Evolutionary conservation across 2,888 invertebrate genomes (phyloP), one percentile per base, ranked within the genome.

Genomic region (Danaus chrysippus): DNA sequence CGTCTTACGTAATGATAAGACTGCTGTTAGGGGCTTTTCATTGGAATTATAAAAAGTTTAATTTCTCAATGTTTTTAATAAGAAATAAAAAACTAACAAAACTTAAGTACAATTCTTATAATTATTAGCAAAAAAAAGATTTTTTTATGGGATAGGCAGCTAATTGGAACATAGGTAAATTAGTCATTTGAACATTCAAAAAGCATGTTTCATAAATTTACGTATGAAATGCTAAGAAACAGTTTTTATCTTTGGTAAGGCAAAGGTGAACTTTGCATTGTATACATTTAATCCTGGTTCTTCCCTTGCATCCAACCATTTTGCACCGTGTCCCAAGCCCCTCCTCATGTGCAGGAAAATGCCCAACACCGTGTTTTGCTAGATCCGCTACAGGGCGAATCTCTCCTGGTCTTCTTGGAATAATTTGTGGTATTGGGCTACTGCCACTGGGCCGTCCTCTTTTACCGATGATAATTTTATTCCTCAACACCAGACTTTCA

Each of bases 241-340:
- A 71, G 56, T 71, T 71, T 58, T 72, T 73, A 42, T 72, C 72
- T 56, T 73, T 72, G 13, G 71, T 70, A 12, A 73, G 68, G 58
- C 71, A 70, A 10, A 72, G 56, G 59, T 73, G 69, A 54, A 73
- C 69, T 58, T 72, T 69, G 63, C 70, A 73, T 63, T 73, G 72
- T 59, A 71, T 68, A 58, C 71, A 73, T 59, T 73, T 71, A 10
- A 73, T 63, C 2, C 69, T 57, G 62, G 67, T 54, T 70, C 56
- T 71, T 11, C 69, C 71, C 49, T 71, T 71, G 57, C 72, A 73
- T 56, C 70, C 71, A 8, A 64, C n/a, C 63, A 74, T 63, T 71
- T 72, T 72, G 43, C 71, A 73, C 34, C 70, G 65, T 17, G 71
- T 70, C 34, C 68, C 71, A 59, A 54, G 41, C 19, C 70, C 71